Evolutionary conservation across 2,113 vertebrate species (phyloP).

Genomic region (Neoarius graeffei): DNA sequence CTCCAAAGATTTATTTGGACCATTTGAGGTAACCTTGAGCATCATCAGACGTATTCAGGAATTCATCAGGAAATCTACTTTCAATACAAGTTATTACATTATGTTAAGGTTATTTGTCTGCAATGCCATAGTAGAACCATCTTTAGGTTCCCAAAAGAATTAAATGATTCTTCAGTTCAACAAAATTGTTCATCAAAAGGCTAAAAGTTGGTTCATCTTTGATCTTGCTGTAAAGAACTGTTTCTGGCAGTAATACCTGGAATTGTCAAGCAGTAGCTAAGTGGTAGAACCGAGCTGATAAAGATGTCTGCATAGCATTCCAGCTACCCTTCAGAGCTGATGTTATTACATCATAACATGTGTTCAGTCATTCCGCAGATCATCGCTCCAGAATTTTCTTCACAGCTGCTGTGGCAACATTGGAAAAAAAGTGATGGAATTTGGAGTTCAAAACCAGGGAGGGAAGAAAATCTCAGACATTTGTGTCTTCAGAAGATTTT

Average conservation of each 20-base stretch:
- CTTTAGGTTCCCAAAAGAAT: not conserved
- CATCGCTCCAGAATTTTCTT: constrained; percentile 14
- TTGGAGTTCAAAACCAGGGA: not conserved
- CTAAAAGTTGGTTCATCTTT: not conserved
- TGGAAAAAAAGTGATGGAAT: not conserved
- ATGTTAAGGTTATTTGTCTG: not conserved
- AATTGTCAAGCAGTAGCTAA: not conserved
- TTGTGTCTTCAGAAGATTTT: not conserved
- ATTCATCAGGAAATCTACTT: not conserved
- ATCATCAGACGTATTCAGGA: not conserved
- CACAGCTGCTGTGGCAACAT: constrained; percentile 14
- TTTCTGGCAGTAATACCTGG: not conserved
- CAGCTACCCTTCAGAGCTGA: constrained; percentile 11
- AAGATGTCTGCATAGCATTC: not conserved
- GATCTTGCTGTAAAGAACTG: not conserved
- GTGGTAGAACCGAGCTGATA: constrained; percentile 21
- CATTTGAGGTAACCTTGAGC: not conserved
- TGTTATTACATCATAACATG: constrained; percentile 24
- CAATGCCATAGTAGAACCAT: not conserved
- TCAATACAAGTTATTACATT: not conserved
- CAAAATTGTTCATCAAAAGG: not conserved
- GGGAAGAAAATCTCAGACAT: not conserved
- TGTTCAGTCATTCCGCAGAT: constrained; percentile 15
- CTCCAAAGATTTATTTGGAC: not conserved
- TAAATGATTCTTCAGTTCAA: not conserved